Evolutionary conservation across 2,113 vertebrate genomes (phyloP).

Genomic region (Erythrolamprus reginae): DNA sequence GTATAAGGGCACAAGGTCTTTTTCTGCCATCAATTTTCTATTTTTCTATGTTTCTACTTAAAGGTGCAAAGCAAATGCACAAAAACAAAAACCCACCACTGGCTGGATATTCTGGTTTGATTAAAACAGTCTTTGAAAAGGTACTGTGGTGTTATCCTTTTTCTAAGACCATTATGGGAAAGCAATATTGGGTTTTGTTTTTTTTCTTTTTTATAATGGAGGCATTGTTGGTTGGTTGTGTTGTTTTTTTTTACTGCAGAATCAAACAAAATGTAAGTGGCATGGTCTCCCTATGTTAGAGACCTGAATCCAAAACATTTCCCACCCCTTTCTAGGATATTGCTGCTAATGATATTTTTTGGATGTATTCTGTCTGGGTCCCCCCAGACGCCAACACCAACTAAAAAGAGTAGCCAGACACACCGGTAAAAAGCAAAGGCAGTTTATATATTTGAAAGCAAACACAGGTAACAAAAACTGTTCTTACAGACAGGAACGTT

Average conservation of each 20-base stretch:
- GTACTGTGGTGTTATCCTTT: background rate
- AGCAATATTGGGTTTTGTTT: background rate
- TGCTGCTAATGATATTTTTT: background rate
- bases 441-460: too few species aligned
- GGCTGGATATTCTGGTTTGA: background rate
- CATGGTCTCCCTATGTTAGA: conserved; percentile 11
- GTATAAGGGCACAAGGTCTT: too few species aligned
- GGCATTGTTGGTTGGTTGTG: background rate
- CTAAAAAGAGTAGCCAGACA: too few species aligned
- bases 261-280: conserved; percentile 24
- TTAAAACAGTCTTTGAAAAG: background rate
- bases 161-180: background rate
- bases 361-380: too few species aligned
- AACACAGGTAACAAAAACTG: too few species aligned
- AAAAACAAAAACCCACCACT: background rate
- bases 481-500: too few species aligned
- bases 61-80: background rate
- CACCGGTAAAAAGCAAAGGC: too few species aligned
- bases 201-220: background rate
- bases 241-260: conserved; percentile 35
- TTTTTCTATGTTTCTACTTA: too few species aligned
- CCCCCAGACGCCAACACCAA: too few species aligned
- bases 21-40: too few species aligned
- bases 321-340: conserved; percentile 6
- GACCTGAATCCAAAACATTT: conserved; percentile 22